Conservation (phyloP, 2,888 invertebrate genomes). For the Eustalomyia histrio region DNA sequence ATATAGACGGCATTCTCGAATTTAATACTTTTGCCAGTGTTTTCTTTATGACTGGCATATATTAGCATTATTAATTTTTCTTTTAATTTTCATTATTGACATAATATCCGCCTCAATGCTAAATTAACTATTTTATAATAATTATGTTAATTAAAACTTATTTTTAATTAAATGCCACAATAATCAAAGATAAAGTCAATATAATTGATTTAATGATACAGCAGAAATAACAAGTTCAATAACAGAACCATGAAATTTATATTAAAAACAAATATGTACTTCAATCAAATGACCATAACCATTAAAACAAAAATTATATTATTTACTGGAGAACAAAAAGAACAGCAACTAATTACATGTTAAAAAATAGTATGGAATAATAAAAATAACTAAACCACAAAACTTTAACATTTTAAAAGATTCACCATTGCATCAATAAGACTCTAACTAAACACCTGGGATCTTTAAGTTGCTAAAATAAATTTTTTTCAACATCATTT, state of each 20-base stretch:
- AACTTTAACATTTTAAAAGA: constrained; percentile 35
- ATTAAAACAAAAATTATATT: constrained; percentile 3
- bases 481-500: not conserved
- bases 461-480: not conserved
- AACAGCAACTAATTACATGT: constrained; percentile 31
- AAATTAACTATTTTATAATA: constrained; percentile 19
- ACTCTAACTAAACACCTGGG: constrained; percentile 46
- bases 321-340: not conserved
- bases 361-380: not conserved
- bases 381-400: not conserved
- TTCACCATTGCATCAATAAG: constrained; percentile 12
- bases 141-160: constrained; percentile 54
- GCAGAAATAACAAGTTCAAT: constrained; percentile 59
- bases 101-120: not conserved
- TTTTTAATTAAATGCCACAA: constrained; percentile 43
- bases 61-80: no score
- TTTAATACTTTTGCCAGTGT: no score
- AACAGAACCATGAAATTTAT: constrained; percentile 48
- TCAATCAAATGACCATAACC: constrained; percentile 7
- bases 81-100: not conserved
- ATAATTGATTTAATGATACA: constrained; percentile 59
- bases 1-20: no score
- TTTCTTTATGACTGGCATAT: no score
- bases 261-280: not conserved
- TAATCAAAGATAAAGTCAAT: constrained; percentile 45